A percentile compares a stretch with the other conserved stretches of the same genome.
Evolutionary conservation across 2,888 invertebrate species (phyloP).

Genomic region (Drosophila ustulata): DNA sequence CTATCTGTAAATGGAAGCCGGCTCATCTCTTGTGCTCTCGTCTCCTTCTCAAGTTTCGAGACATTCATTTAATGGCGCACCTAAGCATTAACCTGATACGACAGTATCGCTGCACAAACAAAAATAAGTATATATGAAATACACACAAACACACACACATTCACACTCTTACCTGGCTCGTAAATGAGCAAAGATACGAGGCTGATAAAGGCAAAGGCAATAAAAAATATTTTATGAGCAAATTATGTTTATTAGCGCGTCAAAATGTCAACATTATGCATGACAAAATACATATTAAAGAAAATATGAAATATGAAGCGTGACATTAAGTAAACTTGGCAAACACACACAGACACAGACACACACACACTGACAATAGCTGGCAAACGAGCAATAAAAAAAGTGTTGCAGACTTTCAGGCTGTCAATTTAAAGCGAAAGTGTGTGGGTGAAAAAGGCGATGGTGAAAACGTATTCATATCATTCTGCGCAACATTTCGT

Average conservation of each 20-base stretch:
- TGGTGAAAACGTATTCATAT: slow-evolving; percentile 17
- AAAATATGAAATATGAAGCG: slow-evolving; percentile 58
- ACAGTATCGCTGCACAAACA: slow-evolving; percentile 23
- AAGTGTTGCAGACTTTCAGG: slow-evolving; percentile 33
- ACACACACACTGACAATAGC: slow-evolving; percentile 13
- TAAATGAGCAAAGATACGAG: slow-evolving; percentile 58
- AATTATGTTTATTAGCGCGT: slow-evolving; percentile 81
- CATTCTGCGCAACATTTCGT: slow-evolving; percentile 13
- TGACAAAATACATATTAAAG: slow-evolving; percentile 71
- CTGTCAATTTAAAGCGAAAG: slow-evolving; percentile 33
- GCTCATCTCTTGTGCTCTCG: slow-evolving; percentile 33
- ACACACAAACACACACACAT: slow-evolving; percentile 16
- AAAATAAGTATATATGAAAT: slow-evolving; percentile 22
- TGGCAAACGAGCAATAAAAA: slow-evolving; percentile 39
- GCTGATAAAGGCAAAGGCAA: slow-evolving; percentile 68
- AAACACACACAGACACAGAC: slow-evolving; percentile 19
- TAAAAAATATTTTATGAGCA: slow-evolving; percentile 77
- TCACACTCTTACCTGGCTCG: slow-evolving; percentile 32
- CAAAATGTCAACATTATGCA: slow-evolving; percentile 78
- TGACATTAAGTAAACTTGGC: slow-evolving; percentile 37
- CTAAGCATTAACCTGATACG: slow-evolving; percentile 42
- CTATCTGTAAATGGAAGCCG: slow-evolving; percentile 51
- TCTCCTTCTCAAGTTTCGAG: slow-evolving; percentile 6
- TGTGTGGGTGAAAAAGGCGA: neutral
- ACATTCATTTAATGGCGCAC: slow-evolving; percentile 44